phyloP scores from a whole-genome alignment of 2,113 vertebrate species.

The Bungarus multicinctus region DNA sequence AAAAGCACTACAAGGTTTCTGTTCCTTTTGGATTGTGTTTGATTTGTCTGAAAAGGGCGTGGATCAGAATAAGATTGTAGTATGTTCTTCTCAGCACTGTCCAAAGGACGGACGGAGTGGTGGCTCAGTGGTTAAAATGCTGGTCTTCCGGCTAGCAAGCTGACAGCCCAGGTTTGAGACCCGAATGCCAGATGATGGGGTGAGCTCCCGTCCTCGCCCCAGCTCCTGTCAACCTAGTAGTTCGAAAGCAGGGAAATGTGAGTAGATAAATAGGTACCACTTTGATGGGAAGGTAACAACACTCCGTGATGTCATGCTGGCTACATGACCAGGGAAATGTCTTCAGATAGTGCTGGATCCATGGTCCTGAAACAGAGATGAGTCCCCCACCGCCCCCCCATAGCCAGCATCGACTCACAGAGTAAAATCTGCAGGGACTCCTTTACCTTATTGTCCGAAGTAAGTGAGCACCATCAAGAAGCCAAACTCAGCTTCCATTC shows the following conservation, averaged over 20 bases:
- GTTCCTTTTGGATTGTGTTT: too few relatives aligned
- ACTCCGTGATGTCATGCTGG: background rate
- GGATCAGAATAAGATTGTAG: too few relatives aligned
- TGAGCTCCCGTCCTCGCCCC: background rate
- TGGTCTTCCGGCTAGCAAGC: background rate
- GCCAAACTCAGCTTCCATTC: background rate
- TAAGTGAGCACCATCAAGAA: background rate
- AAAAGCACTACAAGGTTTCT: too few relatives aligned
- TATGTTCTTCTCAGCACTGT: background rate
- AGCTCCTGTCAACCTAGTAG: background rate
- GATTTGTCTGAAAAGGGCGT: too few relatives aligned
- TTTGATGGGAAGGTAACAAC: background rate
- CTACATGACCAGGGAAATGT: background rate
- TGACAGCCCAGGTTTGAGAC: background rate
- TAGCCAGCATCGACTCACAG: background rate
- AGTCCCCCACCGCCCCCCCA: background rate
- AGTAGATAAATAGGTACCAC: background rate
- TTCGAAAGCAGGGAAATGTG: background rate
- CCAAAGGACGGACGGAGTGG: background rate
- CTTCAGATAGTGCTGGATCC: background rate
- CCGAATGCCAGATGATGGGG: background rate
- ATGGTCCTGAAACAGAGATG: background rate
- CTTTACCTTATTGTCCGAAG: background rate
- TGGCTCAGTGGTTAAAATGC: background rate
- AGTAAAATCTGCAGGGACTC: background rate